These are phyloP conservation scores for Elysia crispata DNA, from an alignment of 2,888 invertebrate genomes.

Conservation along the genomic window DNA sequence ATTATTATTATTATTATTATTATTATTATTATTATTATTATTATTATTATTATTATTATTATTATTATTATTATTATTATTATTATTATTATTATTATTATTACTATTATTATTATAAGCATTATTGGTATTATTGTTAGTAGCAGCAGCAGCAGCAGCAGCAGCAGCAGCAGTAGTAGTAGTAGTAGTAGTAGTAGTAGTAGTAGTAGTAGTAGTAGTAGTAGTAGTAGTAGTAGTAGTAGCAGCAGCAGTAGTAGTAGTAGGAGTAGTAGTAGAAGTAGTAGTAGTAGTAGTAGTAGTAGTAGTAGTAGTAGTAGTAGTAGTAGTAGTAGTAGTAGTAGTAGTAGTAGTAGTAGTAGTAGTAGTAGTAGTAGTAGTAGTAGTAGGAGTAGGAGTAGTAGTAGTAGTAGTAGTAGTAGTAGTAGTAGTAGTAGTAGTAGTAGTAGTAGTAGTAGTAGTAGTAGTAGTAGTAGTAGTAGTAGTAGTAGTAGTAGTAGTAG, in stretches of 20 bases:
- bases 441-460: no score
- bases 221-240: conserved; percentile 1
- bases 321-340: conserved; percentile 6
- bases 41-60: no score
- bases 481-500: no score
- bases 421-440: no score
- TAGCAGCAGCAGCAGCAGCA: not conserved
- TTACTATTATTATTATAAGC: no score
- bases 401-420: no score
- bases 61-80: not conserved
- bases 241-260: not conserved
- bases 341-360: conserved; percentile 2
- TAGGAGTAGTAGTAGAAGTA: not conserved
- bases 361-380: not conserved
- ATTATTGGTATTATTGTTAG: not conserved
- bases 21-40: no score
- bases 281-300: conserved; percentile 1
- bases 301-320: not conserved
- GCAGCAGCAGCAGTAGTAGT: not conserved
- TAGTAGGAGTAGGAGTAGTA: no score
- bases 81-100: not conserved
- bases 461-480: no score
- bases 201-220: conserved; percentile 3
- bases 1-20: no score
- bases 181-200: conserved; percentile 1